A percentile compares a stretch with the other conserved stretches of the same genome.
Evolutionary conservation across 1,140 invertebrate genomes (phyloP).

Genomic region (Maconellicoccus hirsutus): DNA sequence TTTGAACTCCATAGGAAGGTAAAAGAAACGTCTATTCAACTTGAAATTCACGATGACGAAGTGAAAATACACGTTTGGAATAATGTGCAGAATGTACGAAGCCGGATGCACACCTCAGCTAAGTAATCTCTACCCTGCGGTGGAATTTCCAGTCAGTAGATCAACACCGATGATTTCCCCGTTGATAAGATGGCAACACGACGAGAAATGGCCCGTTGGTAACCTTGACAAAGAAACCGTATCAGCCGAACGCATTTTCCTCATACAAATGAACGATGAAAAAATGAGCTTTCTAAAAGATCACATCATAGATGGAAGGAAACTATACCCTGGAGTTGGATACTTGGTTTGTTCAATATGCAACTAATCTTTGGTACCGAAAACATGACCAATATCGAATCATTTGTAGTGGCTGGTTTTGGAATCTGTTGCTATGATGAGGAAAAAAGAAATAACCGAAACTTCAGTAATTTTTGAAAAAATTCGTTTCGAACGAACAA

Average conservation of each 20-base stretch:
- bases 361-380: too few species aligned
- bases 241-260: constrained; percentile 48
- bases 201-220: constrained; percentile 54
- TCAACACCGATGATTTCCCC: constrained; percentile 65
- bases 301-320: constrained; percentile 78
- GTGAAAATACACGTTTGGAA: constrained; percentile 44
- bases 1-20: constrained; percentile 42
- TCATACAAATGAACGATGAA: constrained; percentile 48
- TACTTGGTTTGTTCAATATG: constrained; percentile 43
- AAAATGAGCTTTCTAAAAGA: constrained; percentile 53
- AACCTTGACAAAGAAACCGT: constrained; percentile 39
- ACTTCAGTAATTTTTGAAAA: constrained; percentile 76
- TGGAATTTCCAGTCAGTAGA: constrained; percentile 62
- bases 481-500: constrained; percentile 70
- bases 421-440: constrained; percentile 75
- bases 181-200: constrained; percentile 82
- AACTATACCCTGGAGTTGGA: constrained; percentile 79
- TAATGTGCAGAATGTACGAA: constrained; percentile 32
- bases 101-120: constrained; percentile 29
- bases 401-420: constrained; percentile 52
- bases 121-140: constrained; percentile 45
- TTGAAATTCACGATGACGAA: constrained; percentile 52
- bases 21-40: constrained; percentile 27
- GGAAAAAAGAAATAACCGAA: constrained; percentile 52
- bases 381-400: too few species aligned